A percentile compares a stretch with the other conserved stretches of the same genome.
Evolutionary conservation across 2,888 invertebrate genomes (phyloP).

Genomic region (Myopa tessellatipennis): DNA sequence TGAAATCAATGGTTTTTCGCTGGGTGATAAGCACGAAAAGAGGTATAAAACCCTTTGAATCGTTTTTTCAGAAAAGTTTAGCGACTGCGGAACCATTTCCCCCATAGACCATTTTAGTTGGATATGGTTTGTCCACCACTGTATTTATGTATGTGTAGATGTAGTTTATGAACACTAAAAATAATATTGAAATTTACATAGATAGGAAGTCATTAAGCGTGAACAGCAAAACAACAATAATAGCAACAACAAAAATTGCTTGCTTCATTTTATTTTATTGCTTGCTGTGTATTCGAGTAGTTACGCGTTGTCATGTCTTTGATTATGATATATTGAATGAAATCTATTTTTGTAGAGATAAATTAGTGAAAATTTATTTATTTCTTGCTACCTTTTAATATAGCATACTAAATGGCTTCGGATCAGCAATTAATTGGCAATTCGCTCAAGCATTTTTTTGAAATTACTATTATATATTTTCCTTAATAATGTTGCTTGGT

Average conservation of each 20-base stretch:
- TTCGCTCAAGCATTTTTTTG: constrained; percentile 39
- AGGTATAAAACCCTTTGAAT: too few species aligned
- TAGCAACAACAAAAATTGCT: neutral
- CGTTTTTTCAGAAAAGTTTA: too few species aligned
- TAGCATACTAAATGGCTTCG: constrained; percentile 32
- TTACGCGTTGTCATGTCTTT: constrained; percentile 37
- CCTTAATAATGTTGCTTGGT: too few species aligned
- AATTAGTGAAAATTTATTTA: constrained; percentile 3
- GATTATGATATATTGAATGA: constrained; percentile 46
- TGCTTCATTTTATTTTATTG: constrained; percentile 3
- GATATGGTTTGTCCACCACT: neutral
- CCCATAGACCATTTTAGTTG: too few species aligned
- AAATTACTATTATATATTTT: neutral
- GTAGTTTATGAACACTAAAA: neutral
- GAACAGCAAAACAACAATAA: neutral
- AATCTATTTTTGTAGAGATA: constrained; percentile 25
- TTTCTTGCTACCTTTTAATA: neutral
- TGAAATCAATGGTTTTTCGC: too few species aligned
- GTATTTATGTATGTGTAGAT: neutral
- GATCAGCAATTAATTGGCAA: constrained; percentile 46
- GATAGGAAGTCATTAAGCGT: too few species aligned
- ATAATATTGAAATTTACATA: too few species aligned
- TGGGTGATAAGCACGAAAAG: too few species aligned
- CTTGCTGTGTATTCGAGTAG: constrained; percentile 16
- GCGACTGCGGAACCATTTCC: too few species aligned